Evolutionary conservation across 2,888 invertebrate genomes (phyloP).

Genomic region (Cantharis lateralis): DNA sequence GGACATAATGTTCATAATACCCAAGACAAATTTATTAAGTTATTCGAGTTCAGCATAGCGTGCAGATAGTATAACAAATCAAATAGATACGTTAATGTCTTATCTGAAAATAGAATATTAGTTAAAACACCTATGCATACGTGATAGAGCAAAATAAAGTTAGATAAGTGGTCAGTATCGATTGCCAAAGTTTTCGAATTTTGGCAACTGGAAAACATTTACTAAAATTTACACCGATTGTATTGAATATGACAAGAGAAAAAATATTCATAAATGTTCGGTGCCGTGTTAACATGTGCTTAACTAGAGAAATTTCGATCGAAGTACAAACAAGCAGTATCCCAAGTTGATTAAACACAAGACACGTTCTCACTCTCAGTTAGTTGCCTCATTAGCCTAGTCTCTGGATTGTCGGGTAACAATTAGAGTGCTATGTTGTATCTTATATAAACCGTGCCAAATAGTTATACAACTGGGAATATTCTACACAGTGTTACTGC

Average conservation of each 20-base stretch:
- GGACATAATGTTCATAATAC: neutral
- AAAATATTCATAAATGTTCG: slow-evolving; percentile 30
- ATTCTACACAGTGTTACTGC: slow-evolving; percentile 2
- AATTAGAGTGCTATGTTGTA: slow-evolving; percentile 34
- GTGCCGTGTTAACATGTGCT: slow-evolving; percentile 46
- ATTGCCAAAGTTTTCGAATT: neutral
- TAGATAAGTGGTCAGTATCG: neutral
- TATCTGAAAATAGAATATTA: neutral
- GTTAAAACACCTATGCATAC: neutral
- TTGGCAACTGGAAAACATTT: neutral
- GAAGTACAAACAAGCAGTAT: slow-evolving; percentile 38
- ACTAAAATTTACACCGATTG: neutral
- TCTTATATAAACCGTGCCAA: slow-evolving; percentile 31
- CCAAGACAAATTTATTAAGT: neutral
- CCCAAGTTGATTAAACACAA: slow-evolving; percentile 37
- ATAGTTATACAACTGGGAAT: slow-evolving; percentile 24
- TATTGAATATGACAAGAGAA: slow-evolving; percentile 3
- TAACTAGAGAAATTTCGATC: slow-evolving; percentile 44
- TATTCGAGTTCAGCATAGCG: neutral
- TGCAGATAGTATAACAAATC: neutral
- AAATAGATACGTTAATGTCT: neutral
- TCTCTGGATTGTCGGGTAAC: slow-evolving; percentile 30
- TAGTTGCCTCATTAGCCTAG: slow-evolving; percentile 37
- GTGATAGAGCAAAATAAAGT: neutral
- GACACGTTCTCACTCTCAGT: slow-evolving; percentile 38